phyloP scores from a whole-genome alignment of 2,888 invertebrate species.

The Hipparchia semele region DNA sequence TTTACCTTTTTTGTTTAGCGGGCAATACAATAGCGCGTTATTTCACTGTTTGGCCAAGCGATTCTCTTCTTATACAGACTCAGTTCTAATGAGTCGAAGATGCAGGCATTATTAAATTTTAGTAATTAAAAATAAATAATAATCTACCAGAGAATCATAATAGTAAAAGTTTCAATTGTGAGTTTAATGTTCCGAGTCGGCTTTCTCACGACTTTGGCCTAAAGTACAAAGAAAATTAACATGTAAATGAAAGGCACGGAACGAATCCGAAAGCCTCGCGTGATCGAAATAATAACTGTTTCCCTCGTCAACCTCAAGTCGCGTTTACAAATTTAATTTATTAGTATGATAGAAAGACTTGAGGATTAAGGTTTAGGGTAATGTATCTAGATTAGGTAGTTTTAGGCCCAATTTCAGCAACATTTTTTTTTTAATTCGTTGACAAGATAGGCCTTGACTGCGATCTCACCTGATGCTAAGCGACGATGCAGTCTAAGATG shows the following conservation, averaged over 20 bases:
- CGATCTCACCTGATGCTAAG: too few species aligned
- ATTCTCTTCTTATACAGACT: too few species aligned
- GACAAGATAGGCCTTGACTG: too few species aligned
- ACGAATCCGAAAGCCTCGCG: slow-evolving; percentile 45
- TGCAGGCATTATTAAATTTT: not conserved
- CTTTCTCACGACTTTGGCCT: slow-evolving; percentile 34
- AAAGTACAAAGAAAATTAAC: slow-evolving; percentile 48
- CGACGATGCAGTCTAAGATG: too few species aligned
- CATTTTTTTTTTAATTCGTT: too few species aligned
- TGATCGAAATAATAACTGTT: slow-evolving; percentile 44
- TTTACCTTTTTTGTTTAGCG: too few species aligned
- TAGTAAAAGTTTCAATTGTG: slow-evolving; percentile 3
- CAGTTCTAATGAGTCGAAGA: not conserved
- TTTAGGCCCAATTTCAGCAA: too few species aligned
- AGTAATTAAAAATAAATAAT: not conserved
- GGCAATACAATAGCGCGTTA: too few species aligned
- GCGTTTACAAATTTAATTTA: slow-evolving; percentile 8
- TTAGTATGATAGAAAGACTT: slow-evolving; percentile 2
- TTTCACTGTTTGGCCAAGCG: too few species aligned
- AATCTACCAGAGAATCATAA: not conserved
- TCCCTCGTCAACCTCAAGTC: slow-evolving; percentile 29
- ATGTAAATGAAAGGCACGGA: slow-evolving; percentile 51
- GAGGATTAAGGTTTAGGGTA: not conserved
- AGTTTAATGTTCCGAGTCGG: slow-evolving; percentile 49
- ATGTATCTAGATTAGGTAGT: too few species aligned